Base-by-base conservation (phyloP, 2,797 vertebrate species). In the Cottoperca gobio region DNA sequence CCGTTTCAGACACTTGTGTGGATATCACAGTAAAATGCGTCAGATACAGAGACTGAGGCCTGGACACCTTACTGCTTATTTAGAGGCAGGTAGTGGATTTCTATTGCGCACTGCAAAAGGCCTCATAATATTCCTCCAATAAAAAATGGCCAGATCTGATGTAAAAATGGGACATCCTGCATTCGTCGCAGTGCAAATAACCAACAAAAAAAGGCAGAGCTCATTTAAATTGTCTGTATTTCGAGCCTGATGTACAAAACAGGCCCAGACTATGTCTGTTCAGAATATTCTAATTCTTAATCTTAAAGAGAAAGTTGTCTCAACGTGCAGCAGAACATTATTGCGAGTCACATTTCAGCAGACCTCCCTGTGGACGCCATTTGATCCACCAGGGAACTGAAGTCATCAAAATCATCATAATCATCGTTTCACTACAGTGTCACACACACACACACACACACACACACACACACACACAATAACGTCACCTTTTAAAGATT, bases 291-390 rank as follows among this genome's bases (percentile, higher is more conserved):
- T n/a, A n/a, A n/a, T n/a, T n/a, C n/a, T 5, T 5, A 33, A 33
- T 33, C 33, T 33, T 6, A 8, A 26, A 33, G 33, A 31, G n/a
- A 6, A 23, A 24, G n/a, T 40, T 17, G 21, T 28, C 28, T 65
- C 16, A 57, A 26, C 37, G 39, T 54, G 78, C 78, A 48, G 60
- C 67, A 8, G 54, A 60, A 26, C 58, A 19, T n/a, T n/a, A n/a
- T n/a, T n/a, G n/a, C n/a, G n/a, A n/a, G 73, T 57, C 42, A 63
- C 24, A 58, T 70, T 58, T 48, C 49, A 62, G 16, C 55, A 46
- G 28, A 45, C 63, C 67, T 61, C 49, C 64, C 68, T 58, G 35
- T 50, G 57, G 78, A 64, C 87, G 78, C 81, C 81, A 79, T 88
- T 81, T 73, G 70, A 85, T 81, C 77, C 73, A 48, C 55, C 4